These are phyloP conservation scores for Himalopsyche anomala DNA, from an alignment of 2,888 invertebrate species.

Conservation along the genomic window DNA sequence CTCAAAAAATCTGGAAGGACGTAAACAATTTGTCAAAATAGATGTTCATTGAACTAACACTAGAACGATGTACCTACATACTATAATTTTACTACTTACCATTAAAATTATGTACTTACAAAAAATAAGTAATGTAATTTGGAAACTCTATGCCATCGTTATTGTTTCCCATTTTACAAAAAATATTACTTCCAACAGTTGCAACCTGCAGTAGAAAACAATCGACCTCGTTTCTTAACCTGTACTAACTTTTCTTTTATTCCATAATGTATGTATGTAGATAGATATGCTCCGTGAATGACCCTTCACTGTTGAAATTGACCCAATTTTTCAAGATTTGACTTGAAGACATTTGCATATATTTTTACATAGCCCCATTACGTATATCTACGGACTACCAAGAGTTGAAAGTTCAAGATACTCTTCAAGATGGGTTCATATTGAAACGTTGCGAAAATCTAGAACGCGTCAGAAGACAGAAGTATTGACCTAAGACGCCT, in stretches of 20 bases:
- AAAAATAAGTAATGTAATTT: too few relatives aligned
- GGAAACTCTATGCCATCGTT: too few relatives aligned
- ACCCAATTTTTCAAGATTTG: slow-evolving; percentile 31
- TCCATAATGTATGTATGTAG: slow-evolving; percentile 11
- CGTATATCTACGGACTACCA: background rate
- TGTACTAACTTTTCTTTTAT: background rate
- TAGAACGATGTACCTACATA: too few relatives aligned
- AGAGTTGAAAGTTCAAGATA: slow-evolving; percentile 31
- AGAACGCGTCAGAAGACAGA: background rate
- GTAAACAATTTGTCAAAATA: too few relatives aligned
- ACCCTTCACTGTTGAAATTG: slow-evolving; percentile 28
- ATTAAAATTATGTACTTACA: too few relatives aligned
- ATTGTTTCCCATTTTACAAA: too few relatives aligned
- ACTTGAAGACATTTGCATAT: slow-evolving; percentile 17
- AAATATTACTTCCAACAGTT: too few relatives aligned
- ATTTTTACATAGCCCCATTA: slow-evolving; percentile 27
- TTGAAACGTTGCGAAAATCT: slow-evolving; percentile 40
- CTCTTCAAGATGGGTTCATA: background rate
- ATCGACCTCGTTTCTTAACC: background rate
- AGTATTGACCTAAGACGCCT: too few relatives aligned
- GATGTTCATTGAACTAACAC: too few relatives aligned
- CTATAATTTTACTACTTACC: too few relatives aligned
- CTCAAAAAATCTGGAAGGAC: too few relatives aligned
- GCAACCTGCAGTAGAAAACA: background rate
- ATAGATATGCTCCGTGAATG: background rate